These are phyloP conservation scores for Branchellion lobata DNA, from an alignment of 2,888 invertebrate genomes.

Conservation along the genomic window DNA sequence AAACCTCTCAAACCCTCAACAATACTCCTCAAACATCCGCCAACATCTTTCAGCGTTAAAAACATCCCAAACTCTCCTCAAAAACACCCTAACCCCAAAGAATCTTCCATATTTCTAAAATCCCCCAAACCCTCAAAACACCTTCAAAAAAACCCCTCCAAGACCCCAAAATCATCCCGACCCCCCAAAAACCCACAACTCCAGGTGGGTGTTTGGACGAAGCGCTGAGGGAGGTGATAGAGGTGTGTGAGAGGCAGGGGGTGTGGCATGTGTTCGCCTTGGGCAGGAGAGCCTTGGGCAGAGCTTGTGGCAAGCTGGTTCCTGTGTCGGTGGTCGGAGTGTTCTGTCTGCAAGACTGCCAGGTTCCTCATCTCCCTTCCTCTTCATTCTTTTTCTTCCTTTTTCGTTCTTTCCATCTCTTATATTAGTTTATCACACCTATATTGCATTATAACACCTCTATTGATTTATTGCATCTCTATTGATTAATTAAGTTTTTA, in stretches of 20 bases:
- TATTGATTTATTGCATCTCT: too few relatives aligned
- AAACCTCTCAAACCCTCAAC: not conserved
- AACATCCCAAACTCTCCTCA: too few relatives aligned
- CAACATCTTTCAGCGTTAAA: too few relatives aligned
- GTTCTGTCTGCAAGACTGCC: conserved; percentile 69
- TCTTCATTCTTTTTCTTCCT: too few relatives aligned
- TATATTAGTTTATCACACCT: too few relatives aligned
- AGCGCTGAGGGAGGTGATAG: conserved; percentile 65
- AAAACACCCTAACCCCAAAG: too few relatives aligned
- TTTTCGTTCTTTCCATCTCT: too few relatives aligned
- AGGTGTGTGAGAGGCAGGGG: conserved; percentile 64
- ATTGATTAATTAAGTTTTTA: too few relatives aligned
- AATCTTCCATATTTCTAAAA: too few relatives aligned
- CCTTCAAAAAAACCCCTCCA: not conserved
- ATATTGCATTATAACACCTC: too few relatives aligned
- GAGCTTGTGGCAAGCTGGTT: conserved; percentile 67
- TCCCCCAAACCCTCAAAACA: not conserved
- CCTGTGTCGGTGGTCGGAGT: conserved; percentile 70
- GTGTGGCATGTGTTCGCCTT: conserved; percentile 69
- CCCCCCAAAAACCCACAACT: not conserved
- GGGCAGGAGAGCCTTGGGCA: conserved; percentile 67
- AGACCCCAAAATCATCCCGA: not conserved
- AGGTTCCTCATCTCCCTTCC: too few relatives aligned
- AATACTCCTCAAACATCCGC: too few relatives aligned
- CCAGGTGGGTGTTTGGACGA: conserved; percentile 67